Conservation (phyloP, 2,797 vertebrate species). For the Epinephelus malabaricus region DNA sequence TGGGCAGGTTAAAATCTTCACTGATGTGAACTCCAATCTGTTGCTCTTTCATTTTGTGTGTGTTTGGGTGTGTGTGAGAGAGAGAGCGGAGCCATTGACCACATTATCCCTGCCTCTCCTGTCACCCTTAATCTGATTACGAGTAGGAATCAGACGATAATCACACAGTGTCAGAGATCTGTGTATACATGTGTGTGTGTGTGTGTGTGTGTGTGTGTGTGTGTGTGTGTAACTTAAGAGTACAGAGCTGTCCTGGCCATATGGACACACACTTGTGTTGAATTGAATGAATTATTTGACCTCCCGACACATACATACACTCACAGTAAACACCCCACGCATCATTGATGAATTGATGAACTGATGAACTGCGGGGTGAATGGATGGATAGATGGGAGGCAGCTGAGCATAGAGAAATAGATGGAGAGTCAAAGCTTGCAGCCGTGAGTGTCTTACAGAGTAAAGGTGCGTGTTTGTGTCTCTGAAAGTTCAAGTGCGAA, state of each 20-base stretch:
- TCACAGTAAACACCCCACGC: constrained; percentile 26
- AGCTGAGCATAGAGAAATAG: neutral
- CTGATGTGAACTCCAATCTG: constrained; percentile 80
- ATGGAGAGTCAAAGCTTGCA: neutral
- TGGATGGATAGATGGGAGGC: neutral
- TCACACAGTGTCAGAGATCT: constrained; percentile 73
- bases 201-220: neutral
- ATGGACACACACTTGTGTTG: constrained; percentile 40
- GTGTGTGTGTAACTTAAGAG: constrained; percentile 29
- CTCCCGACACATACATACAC: neutral
- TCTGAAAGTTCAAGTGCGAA: neutral
- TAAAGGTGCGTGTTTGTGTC: constrained; percentile 2
- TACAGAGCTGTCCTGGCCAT: constrained; percentile 31
- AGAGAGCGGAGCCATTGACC: constrained; percentile 49
- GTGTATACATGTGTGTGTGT: neutral
- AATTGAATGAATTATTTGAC: constrained; percentile 48
- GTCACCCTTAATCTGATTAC: constrained; percentile 78
- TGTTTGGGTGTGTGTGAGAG: constrained; percentile 29
- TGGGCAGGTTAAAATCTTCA: constrained; percentile 78
- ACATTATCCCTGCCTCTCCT: constrained; percentile 65
- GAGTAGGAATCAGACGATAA: constrained; percentile 65
- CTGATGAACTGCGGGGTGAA: constrained; percentile 29
- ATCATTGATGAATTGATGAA: constrained; percentile 28
- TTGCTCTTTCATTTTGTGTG: constrained; percentile 54
- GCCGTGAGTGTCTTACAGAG: neutral